Base-by-base conservation (phyloP, 2,797 vertebrate species). In the Thalassophryne amazonica region DNA sequence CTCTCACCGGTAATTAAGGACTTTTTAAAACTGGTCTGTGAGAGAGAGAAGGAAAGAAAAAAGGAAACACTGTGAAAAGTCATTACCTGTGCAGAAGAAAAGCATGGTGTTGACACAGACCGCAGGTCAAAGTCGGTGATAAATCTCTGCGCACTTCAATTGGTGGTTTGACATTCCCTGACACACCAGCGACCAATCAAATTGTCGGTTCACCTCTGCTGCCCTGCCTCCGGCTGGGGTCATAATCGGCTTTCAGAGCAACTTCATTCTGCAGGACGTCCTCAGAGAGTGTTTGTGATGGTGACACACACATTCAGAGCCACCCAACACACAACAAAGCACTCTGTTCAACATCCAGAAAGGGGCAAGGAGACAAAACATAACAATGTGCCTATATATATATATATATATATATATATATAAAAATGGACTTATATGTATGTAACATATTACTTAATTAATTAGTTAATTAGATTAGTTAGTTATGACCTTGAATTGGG, bases 191-290 rank as follows among this genome's bases (percentile, higher is more conserved):
- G 50, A 49, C 79, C 80, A 86, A 79, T 81, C 2, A 29, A 5
- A 53, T 2, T 3, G 13, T 24, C 1, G 11, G 8, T 3, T 57
- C 5, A 9, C 15, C 15, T 16, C 21, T 1, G 12, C n/a, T 1
- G 45, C 3, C 22, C 52, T 3, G 39, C 60, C 57, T 13, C 32
- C 12, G 1, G 16, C 38, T 21, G 3, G 15, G 39, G 23, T 35
- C 55, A 50, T 83, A 83, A 88, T 71, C 82, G 39, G 79, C 69
- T 86, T 81, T 69, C 45, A 54, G 66, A 55, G 51, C 5, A 38
- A 27, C 16, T 42, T 31, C 19, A 14, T 10, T 18, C 28, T 15
- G 21, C 13, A 16, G 19, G 10, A 15, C 15, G 25, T n/a, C 11
- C 4, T 4, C 19, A 7, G 4, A 5, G n/a, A 3, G 15, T 4